These are phyloP conservation scores for Picus viridis DNA, from an alignment of 2,797 vertebrate genomes.

Conservation along the genomic window DNA sequence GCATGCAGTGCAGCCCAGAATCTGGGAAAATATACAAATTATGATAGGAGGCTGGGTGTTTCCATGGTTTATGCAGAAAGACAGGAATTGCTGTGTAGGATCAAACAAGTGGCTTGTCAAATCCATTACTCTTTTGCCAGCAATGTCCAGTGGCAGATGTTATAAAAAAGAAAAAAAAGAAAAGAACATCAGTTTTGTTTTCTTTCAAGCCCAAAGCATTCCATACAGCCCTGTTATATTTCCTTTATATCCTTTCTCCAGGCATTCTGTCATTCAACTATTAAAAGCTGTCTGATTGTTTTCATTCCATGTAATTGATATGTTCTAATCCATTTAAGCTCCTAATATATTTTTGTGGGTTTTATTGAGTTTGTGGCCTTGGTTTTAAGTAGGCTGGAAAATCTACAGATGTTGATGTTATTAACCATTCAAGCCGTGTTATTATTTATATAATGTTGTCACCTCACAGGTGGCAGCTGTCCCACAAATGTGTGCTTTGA, in stretches of 20 bases:
- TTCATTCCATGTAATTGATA: neutral
- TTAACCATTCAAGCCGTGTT: neutral
- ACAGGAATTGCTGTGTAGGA: conserved; percentile 15
- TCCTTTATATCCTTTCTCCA: neutral
- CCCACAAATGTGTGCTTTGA: neutral
- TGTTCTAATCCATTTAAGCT: neutral
- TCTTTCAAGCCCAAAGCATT: neutral
- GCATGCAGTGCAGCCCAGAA: neutral
- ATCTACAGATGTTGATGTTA: neutral
- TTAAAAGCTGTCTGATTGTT: neutral
- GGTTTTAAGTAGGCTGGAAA: neutral
- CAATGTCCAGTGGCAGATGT: conserved; percentile 17
- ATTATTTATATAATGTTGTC: neutral
- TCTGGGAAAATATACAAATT: conserved; percentile 15
- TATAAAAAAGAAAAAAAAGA: neutral
- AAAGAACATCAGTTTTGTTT: conserved; percentile 17
- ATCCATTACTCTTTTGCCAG: conserved; percentile 9
- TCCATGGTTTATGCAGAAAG: conserved; percentile 26
- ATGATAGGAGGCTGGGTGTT: neutral
- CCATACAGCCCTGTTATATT: neutral
- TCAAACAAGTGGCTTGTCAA: conserved; percentile 39
- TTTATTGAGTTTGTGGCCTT: neutral
- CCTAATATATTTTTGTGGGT: neutral
- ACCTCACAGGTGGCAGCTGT: too few relatives aligned
- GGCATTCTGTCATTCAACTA: neutral